Evolutionary conservation across 2,113 vertebrate genomes (phyloP).

Genomic region (Datnioides undecimradiatus): DNA sequence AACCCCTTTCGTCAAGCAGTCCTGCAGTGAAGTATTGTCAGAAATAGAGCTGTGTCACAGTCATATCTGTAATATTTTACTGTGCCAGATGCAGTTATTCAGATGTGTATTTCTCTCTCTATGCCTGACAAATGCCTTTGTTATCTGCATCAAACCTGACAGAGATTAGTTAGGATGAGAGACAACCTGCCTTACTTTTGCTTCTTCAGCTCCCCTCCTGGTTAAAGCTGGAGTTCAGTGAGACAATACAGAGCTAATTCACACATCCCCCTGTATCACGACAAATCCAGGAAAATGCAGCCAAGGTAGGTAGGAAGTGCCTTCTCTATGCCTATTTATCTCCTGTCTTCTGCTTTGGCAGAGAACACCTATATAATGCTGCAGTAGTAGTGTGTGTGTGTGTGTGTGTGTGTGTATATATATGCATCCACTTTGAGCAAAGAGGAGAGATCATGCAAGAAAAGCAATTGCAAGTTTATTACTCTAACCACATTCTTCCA

Average conservation of each 20-base stretch:
- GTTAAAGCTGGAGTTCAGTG: conserved; percentile 5
- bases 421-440: conserved; percentile 35
- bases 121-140: neutral
- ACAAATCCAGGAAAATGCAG: conserved; percentile 38
- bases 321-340: conserved; percentile 24
- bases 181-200: conserved; percentile 9
- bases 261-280: conserved; percentile 6
- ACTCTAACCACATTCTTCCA: conserved; percentile 50
- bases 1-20: neutral
- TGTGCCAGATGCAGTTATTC: neutral
- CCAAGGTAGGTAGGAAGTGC: conserved; percentile 35
- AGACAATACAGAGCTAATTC: conserved; percentile 42
- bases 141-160: conserved; percentile 30
- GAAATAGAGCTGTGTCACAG: neutral
- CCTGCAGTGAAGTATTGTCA: neutral
- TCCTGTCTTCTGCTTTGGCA: conserved; percentile 30
- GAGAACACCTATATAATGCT: conserved; percentile 16
- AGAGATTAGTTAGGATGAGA: conserved; percentile 24
- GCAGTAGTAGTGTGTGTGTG: neutral
- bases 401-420: too few species aligned
- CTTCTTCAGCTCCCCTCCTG: neutral
- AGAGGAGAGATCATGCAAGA: conserved; percentile 32
- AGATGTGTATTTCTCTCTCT: neutral
- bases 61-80: neutral
- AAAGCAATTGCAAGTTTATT: conserved; percentile 42